These are phyloP conservation scores for Hoplias malabaricus DNA, from an alignment of 2,113 vertebrate species.

Conservation along the genomic window DNA sequence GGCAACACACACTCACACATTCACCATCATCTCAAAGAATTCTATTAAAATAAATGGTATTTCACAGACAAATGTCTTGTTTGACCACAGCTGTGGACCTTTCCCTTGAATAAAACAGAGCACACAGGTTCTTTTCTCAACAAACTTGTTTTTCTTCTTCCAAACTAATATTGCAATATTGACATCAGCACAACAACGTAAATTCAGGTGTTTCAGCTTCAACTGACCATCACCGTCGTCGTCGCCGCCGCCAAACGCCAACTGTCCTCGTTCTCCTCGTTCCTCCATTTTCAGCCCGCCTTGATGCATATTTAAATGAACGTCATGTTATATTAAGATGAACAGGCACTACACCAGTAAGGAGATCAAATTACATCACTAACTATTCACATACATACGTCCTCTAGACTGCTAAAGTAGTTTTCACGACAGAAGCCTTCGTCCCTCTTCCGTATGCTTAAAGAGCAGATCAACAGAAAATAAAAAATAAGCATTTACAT, in stretches of 20 bases:
- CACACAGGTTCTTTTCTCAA: conserved; percentile 59
- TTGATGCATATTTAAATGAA: conserved; percentile 80
- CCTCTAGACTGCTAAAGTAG: conserved; percentile 71
- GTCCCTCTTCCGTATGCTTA: conserved; percentile 65
- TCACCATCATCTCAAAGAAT: too few relatives aligned
- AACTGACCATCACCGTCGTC: conserved; percentile 51
- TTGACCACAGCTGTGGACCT: too few relatives aligned
- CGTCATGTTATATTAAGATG: conserved; percentile 75
- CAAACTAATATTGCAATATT: conserved; percentile 73
- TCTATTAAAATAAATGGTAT: too few relatives aligned
- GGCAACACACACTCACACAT: too few relatives aligned
- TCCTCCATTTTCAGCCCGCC: conserved; percentile 64
- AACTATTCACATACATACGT: conserved; percentile 74
- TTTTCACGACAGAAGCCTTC: conserved; percentile 64
- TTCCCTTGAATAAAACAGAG: conserved; percentile 39
- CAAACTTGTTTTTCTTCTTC: conserved; percentile 69
- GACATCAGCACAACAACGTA: conserved; percentile 74
- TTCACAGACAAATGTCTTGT: too few relatives aligned
- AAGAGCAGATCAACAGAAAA: conserved; percentile 70
- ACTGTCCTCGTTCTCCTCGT: conserved; percentile 69
- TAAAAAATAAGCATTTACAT: conserved; percentile 76
- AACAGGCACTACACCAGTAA: conserved; percentile 81
- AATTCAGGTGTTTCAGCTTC: conserved; percentile 63
- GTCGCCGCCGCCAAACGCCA: too few relatives aligned
- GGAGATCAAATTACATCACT: conserved; percentile 79